Conservation (phyloP, 2,113 vertebrate genomes). For the Rhinolophus sinicus region DNA sequence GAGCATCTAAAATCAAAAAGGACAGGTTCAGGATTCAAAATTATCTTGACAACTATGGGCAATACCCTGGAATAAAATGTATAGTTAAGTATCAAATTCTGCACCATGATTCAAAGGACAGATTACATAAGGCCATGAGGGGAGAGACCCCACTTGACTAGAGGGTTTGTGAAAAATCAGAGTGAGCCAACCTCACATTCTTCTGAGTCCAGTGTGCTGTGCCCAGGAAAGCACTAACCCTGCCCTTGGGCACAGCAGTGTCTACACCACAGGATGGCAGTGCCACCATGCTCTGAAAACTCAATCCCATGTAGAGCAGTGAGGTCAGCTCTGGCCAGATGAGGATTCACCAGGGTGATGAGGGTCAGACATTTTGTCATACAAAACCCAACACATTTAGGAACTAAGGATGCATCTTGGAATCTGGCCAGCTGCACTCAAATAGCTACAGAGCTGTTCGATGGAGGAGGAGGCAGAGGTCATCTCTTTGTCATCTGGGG, state of each 20-base stretch:
- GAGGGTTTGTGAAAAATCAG: neutral
- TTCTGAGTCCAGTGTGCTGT: accelerated
- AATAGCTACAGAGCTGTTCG: neutral
- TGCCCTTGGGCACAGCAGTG: neutral
- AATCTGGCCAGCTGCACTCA: neutral
- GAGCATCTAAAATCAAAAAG: neutral
- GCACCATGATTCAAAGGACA: neutral
- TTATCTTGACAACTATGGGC: neutral
- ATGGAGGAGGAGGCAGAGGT: neutral
- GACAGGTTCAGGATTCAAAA: neutral
- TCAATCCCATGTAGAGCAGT: accelerated
- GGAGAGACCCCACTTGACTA: neutral
- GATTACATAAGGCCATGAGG: neutral
- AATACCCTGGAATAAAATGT: neutral
- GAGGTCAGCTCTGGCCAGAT: neutral
- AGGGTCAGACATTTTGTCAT: neutral
- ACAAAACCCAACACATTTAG: neutral
- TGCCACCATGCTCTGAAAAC: neutral
- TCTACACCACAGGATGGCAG: neutral
- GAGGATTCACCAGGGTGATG: accelerated
- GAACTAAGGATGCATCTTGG: neutral
- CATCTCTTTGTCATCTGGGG: neutral
- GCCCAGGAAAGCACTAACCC: accelerated
- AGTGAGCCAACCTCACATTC: neutral
- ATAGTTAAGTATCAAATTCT: neutral